A percentile compares a stretch with the other conserved stretches of the same genome.
Conservation (phyloP, 2,888 invertebrate species). For the Campaea margaritaria region DNA sequence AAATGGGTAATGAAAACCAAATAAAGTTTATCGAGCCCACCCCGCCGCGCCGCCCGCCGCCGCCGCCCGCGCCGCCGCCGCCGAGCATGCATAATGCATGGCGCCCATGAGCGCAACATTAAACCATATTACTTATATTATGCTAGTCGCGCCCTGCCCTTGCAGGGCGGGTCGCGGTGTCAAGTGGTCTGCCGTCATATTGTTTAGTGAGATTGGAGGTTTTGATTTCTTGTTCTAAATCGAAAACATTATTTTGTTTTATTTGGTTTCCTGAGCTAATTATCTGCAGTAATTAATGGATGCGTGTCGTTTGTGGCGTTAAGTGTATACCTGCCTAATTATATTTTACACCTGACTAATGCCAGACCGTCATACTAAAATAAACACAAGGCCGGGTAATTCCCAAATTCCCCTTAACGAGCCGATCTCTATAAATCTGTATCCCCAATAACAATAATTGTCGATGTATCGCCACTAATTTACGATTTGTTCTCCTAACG, state of each 20-base stretch:
- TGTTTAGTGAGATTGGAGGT: neutral
- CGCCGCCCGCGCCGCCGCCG: slow-evolving; percentile 29
- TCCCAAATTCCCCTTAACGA: slow-evolving; percentile 6
- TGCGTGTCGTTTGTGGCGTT: too few relatives aligned
- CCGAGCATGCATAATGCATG: slow-evolving; percentile 69
- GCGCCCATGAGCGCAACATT: slow-evolving; percentile 45
- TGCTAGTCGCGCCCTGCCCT: slow-evolving; percentile 15
- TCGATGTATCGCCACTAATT: slow-evolving; percentile 26
- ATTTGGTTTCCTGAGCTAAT: too few relatives aligned
- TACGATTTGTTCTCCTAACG: slow-evolving; percentile 25
- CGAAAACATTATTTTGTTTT: too few relatives aligned
- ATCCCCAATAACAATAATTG: slow-evolving; percentile 17
- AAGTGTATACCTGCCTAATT: too few relatives aligned
- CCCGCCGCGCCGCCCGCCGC: slow-evolving; percentile 30
- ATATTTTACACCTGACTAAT: too few relatives aligned
- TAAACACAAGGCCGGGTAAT: neutral
- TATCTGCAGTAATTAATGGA: too few relatives aligned
- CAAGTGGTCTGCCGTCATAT: slow-evolving; percentile 12
- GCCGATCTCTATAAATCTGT: slow-evolving; percentile 6
- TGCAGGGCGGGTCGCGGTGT: neutral
- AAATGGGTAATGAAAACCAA: slow-evolving; percentile 28
- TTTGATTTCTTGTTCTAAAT: neutral
- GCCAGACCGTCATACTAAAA: neutral
- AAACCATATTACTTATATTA: slow-evolving; percentile 44
- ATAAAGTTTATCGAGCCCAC: slow-evolving; percentile 19